These are phyloP conservation scores for Lindbergichthys nudifrons DNA, from an alignment of 2,797 vertebrate genomes.

Conservation along the genomic window DNA sequence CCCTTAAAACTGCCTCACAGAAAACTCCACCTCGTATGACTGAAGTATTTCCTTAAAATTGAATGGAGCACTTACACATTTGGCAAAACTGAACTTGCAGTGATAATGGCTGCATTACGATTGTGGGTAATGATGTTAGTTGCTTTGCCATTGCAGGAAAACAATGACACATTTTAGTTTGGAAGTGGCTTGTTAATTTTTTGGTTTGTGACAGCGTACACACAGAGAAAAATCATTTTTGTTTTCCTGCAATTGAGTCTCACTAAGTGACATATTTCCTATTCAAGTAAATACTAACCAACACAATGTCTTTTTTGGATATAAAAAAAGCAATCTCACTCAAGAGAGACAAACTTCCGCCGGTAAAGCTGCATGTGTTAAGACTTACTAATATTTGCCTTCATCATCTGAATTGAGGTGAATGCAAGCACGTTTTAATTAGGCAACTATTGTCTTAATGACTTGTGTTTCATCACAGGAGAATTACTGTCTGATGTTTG, in stretches of 20 bases:
- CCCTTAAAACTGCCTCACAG: constrained; percentile 31
- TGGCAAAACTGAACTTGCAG: constrained; percentile 25
- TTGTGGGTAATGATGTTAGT: constrained; percentile 35
- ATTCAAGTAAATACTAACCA: constrained; percentile 13
- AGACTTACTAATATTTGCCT: constrained; percentile 15
- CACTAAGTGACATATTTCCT: constrained; percentile 22
- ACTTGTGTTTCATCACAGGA: not conserved
- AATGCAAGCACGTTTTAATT: constrained; percentile 6
- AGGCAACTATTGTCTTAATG: constrained; percentile 13
- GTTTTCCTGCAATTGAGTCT: constrained; percentile 9
- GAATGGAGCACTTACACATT: constrained; percentile 21
- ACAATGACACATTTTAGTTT: constrained; percentile 7
- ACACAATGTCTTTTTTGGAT: not conserved
- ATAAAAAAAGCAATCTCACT: constrained; percentile 4
- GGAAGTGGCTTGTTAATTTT: constrained; percentile 18
- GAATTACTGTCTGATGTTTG: constrained; percentile 6
- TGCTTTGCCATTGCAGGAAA: constrained; percentile 21
- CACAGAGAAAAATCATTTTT: constrained; percentile 3
- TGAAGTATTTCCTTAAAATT: constrained; percentile 6
- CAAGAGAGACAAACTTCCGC: constrained; percentile 6
- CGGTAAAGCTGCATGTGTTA: not conserved
- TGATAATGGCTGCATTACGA: constrained; percentile 29
- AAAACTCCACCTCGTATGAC: constrained; percentile 12
- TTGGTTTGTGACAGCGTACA: constrained; percentile 7
- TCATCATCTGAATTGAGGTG: constrained; percentile 28